Conservation (phyloP, 1,140 invertebrate species). For the Trypoxylus dichotomus region DNA sequence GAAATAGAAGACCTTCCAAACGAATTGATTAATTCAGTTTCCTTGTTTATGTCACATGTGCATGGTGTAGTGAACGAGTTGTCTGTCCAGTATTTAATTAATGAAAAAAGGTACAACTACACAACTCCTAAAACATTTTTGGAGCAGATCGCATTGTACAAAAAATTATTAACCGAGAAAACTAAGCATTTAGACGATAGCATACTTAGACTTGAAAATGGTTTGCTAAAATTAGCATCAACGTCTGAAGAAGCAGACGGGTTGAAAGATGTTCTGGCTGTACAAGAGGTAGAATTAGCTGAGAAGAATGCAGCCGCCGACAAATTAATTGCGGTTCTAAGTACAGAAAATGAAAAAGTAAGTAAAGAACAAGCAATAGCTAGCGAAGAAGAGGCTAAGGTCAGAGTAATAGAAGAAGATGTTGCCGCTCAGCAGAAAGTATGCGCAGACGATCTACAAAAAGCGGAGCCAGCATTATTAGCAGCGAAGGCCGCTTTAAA, state of each 20-base stretch:
- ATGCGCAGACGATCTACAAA: constrained; percentile 86
- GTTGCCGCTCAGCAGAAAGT: constrained; percentile 82
- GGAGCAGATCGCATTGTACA: constrained; percentile 89
- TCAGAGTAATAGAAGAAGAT: constrained; percentile 84
- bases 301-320: constrained; percentile 90
- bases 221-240: constrained; percentile 81
- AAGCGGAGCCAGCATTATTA: constrained; percentile 86
- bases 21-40: constrained; percentile 65
- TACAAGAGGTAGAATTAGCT: constrained; percentile 85
- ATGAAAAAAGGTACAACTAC: constrained; percentile 93
- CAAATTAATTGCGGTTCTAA: constrained; percentile 84
- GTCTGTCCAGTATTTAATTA: constrained; percentile 77
- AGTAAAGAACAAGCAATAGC: constrained; percentile 82
- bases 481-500: constrained; percentile 90
- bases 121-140: constrained; percentile 95
- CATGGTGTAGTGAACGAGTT: constrained; percentile 87
- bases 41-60: constrained; percentile 88
- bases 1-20: constrained; percentile 72
- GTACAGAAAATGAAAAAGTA: constrained; percentile 89
- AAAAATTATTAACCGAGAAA: constrained; percentile 78
- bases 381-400: constrained; percentile 86
- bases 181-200: constrained; percentile 75
- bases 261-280: constrained; percentile 67
- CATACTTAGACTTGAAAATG: constrained; percentile 82
- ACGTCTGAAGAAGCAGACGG: constrained; percentile 71